phyloP scores from a whole-genome alignment of 2,888 invertebrate species.

The Ormyrus nitidulus region DNA sequence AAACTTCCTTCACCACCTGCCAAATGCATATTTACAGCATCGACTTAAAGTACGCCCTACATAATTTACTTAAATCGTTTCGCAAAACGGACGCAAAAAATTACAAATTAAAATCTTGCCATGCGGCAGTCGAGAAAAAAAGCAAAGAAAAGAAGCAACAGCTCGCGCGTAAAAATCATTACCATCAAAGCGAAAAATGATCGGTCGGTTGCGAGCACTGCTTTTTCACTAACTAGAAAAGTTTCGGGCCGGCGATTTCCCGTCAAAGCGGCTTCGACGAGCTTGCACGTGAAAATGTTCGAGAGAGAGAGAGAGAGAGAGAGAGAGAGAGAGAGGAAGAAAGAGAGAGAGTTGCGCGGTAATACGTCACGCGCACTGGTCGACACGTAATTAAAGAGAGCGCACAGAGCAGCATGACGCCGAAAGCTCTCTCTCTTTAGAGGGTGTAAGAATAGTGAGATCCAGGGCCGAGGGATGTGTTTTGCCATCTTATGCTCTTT shows the following conservation, averaged over 20 bases:
- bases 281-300: constrained; percentile 52
- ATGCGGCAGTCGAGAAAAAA: neutral
- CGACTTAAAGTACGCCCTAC: no score
- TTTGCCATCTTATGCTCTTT: constrained; percentile 72
- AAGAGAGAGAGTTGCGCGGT: constrained; percentile 55
- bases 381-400: constrained; percentile 74
- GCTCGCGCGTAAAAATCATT: constrained; percentile 43
- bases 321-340: no score
- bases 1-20: no score
- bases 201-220: constrained; percentile 23
- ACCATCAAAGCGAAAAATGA: constrained; percentile 54
- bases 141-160: constrained; percentile 3
- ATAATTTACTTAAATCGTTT: neutral
- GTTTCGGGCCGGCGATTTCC: constrained; percentile 41
- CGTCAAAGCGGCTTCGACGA: constrained; percentile 47
- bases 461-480: constrained; percentile 73
- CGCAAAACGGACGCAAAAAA: constrained; percentile 11
- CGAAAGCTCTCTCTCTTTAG: constrained; percentile 56
- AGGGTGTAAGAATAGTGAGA: constrained; percentile 52
- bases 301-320: neutral
- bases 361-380: constrained; percentile 70
- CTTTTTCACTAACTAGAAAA: constrained; percentile 57
- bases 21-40: no score
- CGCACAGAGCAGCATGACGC: constrained; percentile 73
- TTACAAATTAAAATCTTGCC: constrained; percentile 28